Conservation (phyloP, 2,113 vertebrate genomes). For the Sakesphorus luctuosus region DNA sequence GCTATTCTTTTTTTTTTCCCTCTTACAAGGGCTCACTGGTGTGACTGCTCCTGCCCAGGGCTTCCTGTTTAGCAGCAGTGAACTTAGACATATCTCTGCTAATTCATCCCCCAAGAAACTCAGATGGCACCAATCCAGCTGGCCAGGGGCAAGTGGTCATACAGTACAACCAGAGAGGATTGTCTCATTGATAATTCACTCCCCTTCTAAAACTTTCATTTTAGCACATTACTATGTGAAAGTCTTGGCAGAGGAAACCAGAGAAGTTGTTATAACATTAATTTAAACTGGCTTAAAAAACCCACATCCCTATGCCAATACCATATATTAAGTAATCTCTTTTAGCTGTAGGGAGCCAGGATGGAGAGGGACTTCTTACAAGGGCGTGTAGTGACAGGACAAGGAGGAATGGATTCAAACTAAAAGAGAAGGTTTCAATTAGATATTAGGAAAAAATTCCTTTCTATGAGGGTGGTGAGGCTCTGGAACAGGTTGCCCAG, state of each 20-base stretch:
- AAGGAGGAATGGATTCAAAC: neutral
- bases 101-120: neutral
- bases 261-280: neutral
- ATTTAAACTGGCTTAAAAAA: neutral
- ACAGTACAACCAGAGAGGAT: fast-evolving
- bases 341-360: neutral
- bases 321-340: neutral
- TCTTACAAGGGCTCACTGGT: neutral
- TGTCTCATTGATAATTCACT: neutral
- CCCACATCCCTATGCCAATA: neutral
- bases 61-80: neutral
- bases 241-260: neutral
- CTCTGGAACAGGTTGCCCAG: neutral
- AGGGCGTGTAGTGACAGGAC: neutral
- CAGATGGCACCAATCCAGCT: neutral
- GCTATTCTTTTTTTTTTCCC: neutral
- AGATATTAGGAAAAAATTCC: neutral
- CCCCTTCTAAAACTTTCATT: neutral
- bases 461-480: neutral
- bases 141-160: fast-evolving
- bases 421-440: neutral
- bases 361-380: neutral
- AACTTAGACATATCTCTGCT: fast-evolving
- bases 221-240: neutral
- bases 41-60: neutral